Conservation (phyloP, 2,888 invertebrate genomes). For the Dryomyza anilis region DNA sequence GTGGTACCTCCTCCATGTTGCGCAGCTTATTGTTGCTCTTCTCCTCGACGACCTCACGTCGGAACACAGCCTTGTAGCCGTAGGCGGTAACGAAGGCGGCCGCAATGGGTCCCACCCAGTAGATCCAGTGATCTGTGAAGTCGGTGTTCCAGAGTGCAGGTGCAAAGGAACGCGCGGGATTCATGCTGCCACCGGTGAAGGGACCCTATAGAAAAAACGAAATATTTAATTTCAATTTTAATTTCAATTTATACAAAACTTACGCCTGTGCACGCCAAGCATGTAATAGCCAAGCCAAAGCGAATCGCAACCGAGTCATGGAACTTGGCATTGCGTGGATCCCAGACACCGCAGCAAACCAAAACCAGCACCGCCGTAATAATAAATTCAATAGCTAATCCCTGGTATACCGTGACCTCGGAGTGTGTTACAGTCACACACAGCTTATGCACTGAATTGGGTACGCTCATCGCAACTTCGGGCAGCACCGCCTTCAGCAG, state of each 20-base stretch:
- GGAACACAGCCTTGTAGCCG: constrained; percentile 61
- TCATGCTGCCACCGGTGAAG: constrained; percentile 75
- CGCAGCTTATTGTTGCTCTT: constrained; percentile 49
- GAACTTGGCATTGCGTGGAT: constrained; percentile 70
- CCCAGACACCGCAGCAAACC: constrained; percentile 75
- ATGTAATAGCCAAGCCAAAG: constrained; percentile 71
- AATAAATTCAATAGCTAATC: constrained; percentile 68
- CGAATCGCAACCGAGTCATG: constrained; percentile 70
- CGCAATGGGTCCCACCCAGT: constrained; percentile 70
- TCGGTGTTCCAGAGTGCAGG: constrained; percentile 73
- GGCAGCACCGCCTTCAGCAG: constrained; percentile 68
- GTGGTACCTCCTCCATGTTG: constrained; percentile 55
- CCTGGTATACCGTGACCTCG: constrained; percentile 63
- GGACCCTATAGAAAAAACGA: constrained; percentile 65
- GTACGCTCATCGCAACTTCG: constrained; percentile 35
- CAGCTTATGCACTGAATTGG: constrained; percentile 60
- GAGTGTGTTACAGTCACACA: constrained; percentile 69
- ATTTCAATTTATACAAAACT: constrained; percentile 43
- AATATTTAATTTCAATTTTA: not conserved
- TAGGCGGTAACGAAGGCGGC: constrained; percentile 60
- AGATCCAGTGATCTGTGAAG: constrained; percentile 74
- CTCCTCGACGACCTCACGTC: constrained; percentile 54
- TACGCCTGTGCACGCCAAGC: constrained; percentile 71
- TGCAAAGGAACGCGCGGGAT: constrained; percentile 73
- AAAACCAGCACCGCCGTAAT: constrained; percentile 70